Evolutionary conservation across 1,140 invertebrate species (phyloP), one percentile per base, ranked within the genome.

Genomic region (Yoshiicerus persimilis): DNA sequence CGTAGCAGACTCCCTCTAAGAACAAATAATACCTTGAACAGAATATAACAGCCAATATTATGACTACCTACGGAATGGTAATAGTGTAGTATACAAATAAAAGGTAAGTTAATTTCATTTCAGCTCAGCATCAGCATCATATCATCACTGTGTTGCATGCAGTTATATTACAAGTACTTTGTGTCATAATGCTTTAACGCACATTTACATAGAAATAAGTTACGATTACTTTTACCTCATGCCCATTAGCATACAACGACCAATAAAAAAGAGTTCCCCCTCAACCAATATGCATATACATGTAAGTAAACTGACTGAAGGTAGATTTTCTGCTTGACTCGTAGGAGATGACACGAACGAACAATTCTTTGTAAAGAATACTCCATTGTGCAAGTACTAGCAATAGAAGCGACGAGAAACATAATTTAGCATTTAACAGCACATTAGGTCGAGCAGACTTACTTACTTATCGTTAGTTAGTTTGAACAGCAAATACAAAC

Each of bases 151-250:
- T 11, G 6, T 70, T 30, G 5, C 30, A 70, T 23, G 30, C 30
- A 70, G 20, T 70, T 13, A 70, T 32, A 70, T 30, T 70, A 70
- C 30, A 70, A 70, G 66, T 70, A 70, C 66, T 30, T 38, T 80
- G 70, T 77, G 75, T 38, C 75, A 80, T 80, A 80, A 80, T 80
- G 32, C 75, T 80, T 80, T 80, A 80, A 80, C 32, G 34, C 32
- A 80, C 34, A 80, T 80, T 80, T 80, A 80, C 75, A 80, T 80
- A 36, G 75, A 80, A 80, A 80, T 80, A 70, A 70, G 75, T 80
- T 80, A 80, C 75, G 75, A 80, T 80, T 80, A 80, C 75, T 80
- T 80, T 80, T 80, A 80, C 75, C 75, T 80, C 75, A 80, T 80
- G 75, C 75, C 75, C 34, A 80, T 80, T 80, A 80, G 75, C 75